Percentiles rank a stretch among this genome's conserved stretches.
These are phyloP conservation scores for Drosophila nannoptera DNA, from an alignment of 1,140 invertebrate genomes.

Conservation along the genomic window DNA sequence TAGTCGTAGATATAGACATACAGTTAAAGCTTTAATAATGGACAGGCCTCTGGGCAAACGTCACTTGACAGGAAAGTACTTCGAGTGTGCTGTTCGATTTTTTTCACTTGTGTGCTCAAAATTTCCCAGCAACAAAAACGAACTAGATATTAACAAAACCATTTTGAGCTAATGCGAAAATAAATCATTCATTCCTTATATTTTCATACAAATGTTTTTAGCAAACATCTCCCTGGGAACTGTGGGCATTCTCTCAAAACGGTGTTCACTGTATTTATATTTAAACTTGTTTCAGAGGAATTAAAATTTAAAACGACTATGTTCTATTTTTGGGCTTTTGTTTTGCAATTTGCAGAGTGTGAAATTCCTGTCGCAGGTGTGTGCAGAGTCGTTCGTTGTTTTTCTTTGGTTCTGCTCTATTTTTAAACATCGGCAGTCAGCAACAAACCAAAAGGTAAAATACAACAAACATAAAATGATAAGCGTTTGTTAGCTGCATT, in stretches of 20 bases:
- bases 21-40: slow-evolving; percentile 2
- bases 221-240: background rate
- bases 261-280: slow-evolving; percentile 36
- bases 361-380: slow-evolving; percentile 74
- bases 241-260: background rate
- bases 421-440: slow-evolving; percentile 39
- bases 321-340: slow-evolving; percentile 58
- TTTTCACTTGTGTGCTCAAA: background rate
- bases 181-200: background rate
- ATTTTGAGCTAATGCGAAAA: background rate
- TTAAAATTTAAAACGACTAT: slow-evolving; percentile 52
- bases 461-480: slow-evolving; percentile 52
- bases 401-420: slow-evolving; percentile 1
- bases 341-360: slow-evolving; percentile 51
- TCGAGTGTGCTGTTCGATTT: background rate
- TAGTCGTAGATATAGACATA: background rate
- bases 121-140: background rate
- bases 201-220: background rate
- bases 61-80: background rate
- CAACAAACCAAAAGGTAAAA: slow-evolving; percentile 60
- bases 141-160: background rate
- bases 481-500: slow-evolving; percentile 23
- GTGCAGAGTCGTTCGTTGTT: slow-evolving; percentile 15
- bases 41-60: background rate
- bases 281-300: slow-evolving; percentile 50